Conservation (phyloP, 37 sponge, comb jelly and placozoan species). For the Lycopodina hypogea region DNA sequence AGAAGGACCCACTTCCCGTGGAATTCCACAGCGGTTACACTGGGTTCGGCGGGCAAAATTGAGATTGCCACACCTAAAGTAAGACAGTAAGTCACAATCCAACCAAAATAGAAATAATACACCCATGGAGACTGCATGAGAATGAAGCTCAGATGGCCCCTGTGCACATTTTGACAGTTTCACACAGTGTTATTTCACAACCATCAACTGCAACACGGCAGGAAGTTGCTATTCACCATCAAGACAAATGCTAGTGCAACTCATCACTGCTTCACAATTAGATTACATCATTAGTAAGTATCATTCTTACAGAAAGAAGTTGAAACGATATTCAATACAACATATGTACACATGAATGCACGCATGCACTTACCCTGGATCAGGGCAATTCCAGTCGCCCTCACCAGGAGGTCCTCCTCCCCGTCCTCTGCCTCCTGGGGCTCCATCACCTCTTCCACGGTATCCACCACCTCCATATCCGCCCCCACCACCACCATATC, state of each 20-base stretch:
- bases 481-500: constrained; percentile 16
- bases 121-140: too few relatives aligned
- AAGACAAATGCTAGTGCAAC: constrained; percentile 12
- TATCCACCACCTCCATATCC: constrained; percentile 25
- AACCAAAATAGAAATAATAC: too few relatives aligned
- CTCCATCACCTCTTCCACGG: background rate
- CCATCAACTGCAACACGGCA: background rate
- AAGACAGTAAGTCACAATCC: too few relatives aligned
- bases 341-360: too few relatives aligned
- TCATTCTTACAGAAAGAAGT: background rate
- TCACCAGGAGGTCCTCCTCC: too few relatives aligned
- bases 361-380: constrained; percentile 28
- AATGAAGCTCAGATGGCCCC: constrained; percentile 46
- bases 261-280: constrained; percentile 49
- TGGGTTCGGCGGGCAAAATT: constrained; percentile 73
- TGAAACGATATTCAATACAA: too few relatives aligned
- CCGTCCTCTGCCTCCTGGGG: too few relatives aligned
- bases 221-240: background rate
- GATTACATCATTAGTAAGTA: too few relatives aligned
- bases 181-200: constrained; percentile 3
- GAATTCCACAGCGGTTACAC: constrained; percentile 69
- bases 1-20: constrained; percentile 8
- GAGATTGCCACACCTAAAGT: constrained; percentile 62
- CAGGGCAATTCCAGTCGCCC: constrained; percentile 65
- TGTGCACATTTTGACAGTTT: constrained; percentile 17